Evolutionary conservation across 2,797 vertebrate species (phyloP), one percentile per base, ranked within the genome.

Genomic region (Falco columbarius): DNA sequence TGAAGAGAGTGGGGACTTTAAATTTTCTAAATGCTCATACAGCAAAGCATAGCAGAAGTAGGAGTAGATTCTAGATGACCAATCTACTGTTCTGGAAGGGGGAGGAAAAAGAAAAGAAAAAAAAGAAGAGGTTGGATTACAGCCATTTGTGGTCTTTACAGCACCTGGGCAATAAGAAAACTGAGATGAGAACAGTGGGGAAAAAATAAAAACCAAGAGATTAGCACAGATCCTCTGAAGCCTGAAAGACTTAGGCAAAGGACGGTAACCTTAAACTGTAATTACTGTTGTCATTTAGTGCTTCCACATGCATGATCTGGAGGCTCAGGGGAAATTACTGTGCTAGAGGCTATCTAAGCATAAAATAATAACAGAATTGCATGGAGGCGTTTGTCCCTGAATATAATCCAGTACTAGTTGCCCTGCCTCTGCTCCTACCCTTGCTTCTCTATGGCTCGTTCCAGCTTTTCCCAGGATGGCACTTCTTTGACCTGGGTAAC

Each of bases 231-330:
- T 95, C 68, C 82, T 94, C 68, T 91, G 66, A 95, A 95, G 65
- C 73, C 74, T 36, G 47, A 26, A 93, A 80, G 92, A 84, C 14
- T 95, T 87, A 77, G 32, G 55, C 55, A 80, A 94, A 96, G 71
- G 74, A 65, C 77, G 51, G 56, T 92, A 92, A 91, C 89, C 68
- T 97, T 92, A 91, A 96, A 87, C 81, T 92, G 67, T 93, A 87
- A 93, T 97, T 96, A 86, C 92, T 95, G 66, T 71, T 94, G 87
- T 83, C 79, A 32, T 95, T 90, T 90, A 10, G 34, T 49, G n/a
- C 90, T 96, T 93, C 71, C 90, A 74, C 86, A 71, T 86, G 63
- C 77, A 36, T 86, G 70, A 91, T 90, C 82, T 70, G 52, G 62
- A 76, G 91, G 52, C 15, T 17, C 44, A 38, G 56, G 82, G 89